Evolutionary conservation across 1,140 invertebrate genomes (phyloP).

Genomic region (Heliothis virescens): DNA sequence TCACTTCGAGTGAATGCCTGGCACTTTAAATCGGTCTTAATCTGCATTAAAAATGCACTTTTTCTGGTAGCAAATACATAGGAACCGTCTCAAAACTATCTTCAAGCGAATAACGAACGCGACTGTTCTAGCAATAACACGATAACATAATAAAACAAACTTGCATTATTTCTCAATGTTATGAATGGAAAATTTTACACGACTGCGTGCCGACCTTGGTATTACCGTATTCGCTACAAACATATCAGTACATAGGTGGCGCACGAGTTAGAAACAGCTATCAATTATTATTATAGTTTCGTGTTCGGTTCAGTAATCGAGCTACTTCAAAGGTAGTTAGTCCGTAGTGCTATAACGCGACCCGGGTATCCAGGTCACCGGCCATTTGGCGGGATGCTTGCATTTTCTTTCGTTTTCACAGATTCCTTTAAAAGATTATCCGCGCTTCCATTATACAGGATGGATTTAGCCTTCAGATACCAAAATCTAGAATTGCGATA

Average conservation of each 20-base stretch:
- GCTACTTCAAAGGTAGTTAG: not conserved
- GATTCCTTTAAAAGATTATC: not conserved
- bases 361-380: not conserved
- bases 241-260: not conserved
- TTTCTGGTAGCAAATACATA: no score
- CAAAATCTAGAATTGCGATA: no score
- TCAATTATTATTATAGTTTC: not conserved
- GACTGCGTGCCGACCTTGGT: conserved; percentile 9
- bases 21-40: no score
- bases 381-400: not conserved
- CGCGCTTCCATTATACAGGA: no score
- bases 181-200: conserved; percentile 35
- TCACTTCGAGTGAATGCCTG: no score
- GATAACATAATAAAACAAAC: not conserved
- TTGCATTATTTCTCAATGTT: not conserved
- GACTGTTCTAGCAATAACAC: not conserved
- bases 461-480: no score
- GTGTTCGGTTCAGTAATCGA: not conserved
- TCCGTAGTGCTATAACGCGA: no score
- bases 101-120: no score
- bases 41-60: no score
- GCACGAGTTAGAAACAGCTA: conserved; percentile 11
- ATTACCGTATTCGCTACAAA: conserved; percentile 24
- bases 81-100: no score
- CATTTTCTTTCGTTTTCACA: not conserved